A percentile compares a stretch with the other conserved stretches of the same genome.
Conservation (phyloP, 2,888 invertebrate species). For the Chrysodeixis includens region DNA sequence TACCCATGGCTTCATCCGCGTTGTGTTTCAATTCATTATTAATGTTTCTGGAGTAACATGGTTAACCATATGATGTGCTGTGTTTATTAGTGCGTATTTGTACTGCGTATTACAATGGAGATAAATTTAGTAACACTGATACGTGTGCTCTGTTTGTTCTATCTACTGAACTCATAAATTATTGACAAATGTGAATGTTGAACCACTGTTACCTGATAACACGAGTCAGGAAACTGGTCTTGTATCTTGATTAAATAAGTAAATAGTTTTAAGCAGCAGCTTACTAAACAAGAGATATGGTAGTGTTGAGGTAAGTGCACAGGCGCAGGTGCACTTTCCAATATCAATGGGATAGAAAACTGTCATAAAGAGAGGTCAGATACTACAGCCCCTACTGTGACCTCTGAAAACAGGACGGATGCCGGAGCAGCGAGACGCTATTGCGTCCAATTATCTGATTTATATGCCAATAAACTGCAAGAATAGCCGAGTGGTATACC, state of each 20-base stretch:
- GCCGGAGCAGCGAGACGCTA: too few species aligned
- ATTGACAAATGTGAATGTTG: too few species aligned
- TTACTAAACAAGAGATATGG: background rate
- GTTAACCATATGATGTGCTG: slow-evolving; percentile 40
- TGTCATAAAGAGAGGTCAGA: background rate
- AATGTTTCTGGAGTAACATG: slow-evolving; percentile 23
- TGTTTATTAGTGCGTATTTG: slow-evolving; percentile 16
- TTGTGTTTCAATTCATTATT: slow-evolving; percentile 44
- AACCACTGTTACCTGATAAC: background rate
- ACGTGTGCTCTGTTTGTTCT: background rate
- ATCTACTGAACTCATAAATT: background rate
- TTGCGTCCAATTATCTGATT: too few species aligned
- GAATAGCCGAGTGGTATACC: too few species aligned
- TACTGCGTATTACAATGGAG: background rate
- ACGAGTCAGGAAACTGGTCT: background rate
- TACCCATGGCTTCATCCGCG: slow-evolving; percentile 33
- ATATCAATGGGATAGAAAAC: background rate
- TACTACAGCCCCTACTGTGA: too few species aligned
- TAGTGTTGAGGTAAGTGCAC: background rate
- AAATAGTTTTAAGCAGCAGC: background rate
- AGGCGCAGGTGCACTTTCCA: background rate
- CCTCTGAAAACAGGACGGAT: too few species aligned
- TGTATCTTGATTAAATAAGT: background rate
- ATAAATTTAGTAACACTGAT: background rate
- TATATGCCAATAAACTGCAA: too few species aligned